Base-by-base conservation (phyloP, 2,113 vertebrate genomes). In the Ammodytes marinus region DNA sequence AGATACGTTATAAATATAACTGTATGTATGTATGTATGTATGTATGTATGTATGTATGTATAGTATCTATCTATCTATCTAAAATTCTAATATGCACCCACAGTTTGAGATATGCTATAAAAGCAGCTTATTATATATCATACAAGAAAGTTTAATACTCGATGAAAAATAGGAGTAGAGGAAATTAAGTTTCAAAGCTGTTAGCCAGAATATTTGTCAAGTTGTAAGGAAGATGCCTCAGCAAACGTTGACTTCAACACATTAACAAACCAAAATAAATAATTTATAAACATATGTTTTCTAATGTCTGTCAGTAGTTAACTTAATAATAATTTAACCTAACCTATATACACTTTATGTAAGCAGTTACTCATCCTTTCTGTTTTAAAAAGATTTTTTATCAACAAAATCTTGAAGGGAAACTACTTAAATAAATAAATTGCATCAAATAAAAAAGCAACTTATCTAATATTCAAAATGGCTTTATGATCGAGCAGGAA, bases 51-150 rank as follows among this genome's bases (percentile, higher is more conserved):
- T 27, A 27, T 27, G 27, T 27, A 27, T 27, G 27, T 27, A 27
- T 2, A 27, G 27, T 27, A 27, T 27, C 27, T 27, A 27, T 27
- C 27, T 27, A 27, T 27, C 27, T 27, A 27, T 27, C 27, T 27
- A 27, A 60, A 69, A 69, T 35, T 78, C 63, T 70, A 80, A 84
- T 80, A 49, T 82, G 59, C 35, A 52, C 7, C 35, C 7, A 53
- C 52, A 78, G 63, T 86, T 76, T 79, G 52, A 74, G 13, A 40
- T 43, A 19, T 66, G 39, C 68, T 19, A 15, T 27, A 49, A 64
- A 86, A 81, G 45, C 52, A 58, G 54, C 14, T 64, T 40, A 71
- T 12, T 74, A 19, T 69, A 27, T 27, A 13, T 37, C 47, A 13
- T 14, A 27, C 39, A n/a, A 47, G n/a, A 61, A 46, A 39, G 57